Evolutionary conservation across 2,888 invertebrate species (phyloP).

Genomic region (Apodemia duryi): DNA sequence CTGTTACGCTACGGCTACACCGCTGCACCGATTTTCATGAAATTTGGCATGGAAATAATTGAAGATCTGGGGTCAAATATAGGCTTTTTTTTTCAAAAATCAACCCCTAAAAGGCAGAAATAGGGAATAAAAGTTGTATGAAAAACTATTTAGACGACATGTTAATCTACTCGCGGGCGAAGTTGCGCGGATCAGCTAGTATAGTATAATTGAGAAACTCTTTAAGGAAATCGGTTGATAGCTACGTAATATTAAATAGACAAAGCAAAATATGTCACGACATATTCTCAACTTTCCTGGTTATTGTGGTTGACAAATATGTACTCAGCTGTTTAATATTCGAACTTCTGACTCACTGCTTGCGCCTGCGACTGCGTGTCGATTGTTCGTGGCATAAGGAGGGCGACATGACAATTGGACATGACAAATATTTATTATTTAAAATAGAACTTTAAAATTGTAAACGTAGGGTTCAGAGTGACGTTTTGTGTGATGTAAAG

Average conservation of each 20-base stretch:
- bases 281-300: slow-evolving; percentile 12
- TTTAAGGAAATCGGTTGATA: too few relatives aligned
- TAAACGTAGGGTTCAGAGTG: background rate
- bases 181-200: too few relatives aligned
- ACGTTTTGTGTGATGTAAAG: background rate
- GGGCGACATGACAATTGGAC: slow-evolving; percentile 4
- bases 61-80: too few relatives aligned
- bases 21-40: too few relatives aligned
- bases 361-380: slow-evolving; percentile 15
- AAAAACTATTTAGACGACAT: too few relatives aligned
- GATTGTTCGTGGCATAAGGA: slow-evolving; percentile 15
- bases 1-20: too few relatives aligned
- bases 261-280: background rate
- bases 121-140: too few relatives aligned
- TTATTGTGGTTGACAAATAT: slow-evolving; percentile 29
- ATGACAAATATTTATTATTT: background rate
- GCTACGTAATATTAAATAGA: background rate
- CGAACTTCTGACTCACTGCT: slow-evolving; percentile 32
- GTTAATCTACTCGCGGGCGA: too few relatives aligned
- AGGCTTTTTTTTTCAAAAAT: too few relatives aligned
- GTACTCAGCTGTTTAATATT: slow-evolving; percentile 43
- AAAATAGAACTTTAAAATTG: background rate
- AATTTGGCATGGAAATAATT: too few relatives aligned
- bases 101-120: too few relatives aligned
- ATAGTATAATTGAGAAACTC: too few relatives aligned